Percentiles rank a stretch among this genome's conserved stretches.
Evolutionary conservation across 2,113 vertebrate species (phyloP).

Genomic region (Chlorodrepanis virens): DNA sequence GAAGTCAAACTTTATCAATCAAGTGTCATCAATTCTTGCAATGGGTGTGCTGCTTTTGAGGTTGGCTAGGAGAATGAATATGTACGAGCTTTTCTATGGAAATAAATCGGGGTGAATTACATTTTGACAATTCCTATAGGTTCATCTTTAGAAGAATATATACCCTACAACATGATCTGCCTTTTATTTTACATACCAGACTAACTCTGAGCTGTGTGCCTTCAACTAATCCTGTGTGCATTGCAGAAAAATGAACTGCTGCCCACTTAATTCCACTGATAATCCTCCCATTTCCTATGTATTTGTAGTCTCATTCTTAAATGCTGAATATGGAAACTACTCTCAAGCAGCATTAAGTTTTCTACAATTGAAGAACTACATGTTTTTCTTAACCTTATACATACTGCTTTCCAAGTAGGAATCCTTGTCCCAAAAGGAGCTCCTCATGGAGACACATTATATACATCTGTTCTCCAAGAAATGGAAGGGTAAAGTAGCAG

Average conservation of each 20-base stretch:
- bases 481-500: background rate
- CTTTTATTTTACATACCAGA: background rate
- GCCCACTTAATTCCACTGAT: background rate
- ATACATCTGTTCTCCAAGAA: background rate
- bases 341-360: background rate
- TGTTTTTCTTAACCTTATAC: background rate
- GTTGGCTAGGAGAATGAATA: background rate
- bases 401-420: background rate
- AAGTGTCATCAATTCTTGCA: background rate
- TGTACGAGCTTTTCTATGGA: background rate
- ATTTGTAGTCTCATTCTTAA: background rate
- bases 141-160: background rate
- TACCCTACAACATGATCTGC: background rate
- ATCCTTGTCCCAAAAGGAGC: background rate
- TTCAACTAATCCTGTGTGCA: background rate
- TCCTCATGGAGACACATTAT: background rate
- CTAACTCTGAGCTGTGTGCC: background rate
- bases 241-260: background rate
- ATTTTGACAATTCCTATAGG: background rate
- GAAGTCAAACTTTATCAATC: background rate
- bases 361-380: background rate
- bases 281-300: background rate
- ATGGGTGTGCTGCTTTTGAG: background rate
- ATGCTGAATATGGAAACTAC: background rate
- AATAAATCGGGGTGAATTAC: background rate